These are phyloP conservation scores for Labroides dimidiatus DNA, from an alignment of 2,797 vertebrate species.

Conservation along the genomic window DNA sequence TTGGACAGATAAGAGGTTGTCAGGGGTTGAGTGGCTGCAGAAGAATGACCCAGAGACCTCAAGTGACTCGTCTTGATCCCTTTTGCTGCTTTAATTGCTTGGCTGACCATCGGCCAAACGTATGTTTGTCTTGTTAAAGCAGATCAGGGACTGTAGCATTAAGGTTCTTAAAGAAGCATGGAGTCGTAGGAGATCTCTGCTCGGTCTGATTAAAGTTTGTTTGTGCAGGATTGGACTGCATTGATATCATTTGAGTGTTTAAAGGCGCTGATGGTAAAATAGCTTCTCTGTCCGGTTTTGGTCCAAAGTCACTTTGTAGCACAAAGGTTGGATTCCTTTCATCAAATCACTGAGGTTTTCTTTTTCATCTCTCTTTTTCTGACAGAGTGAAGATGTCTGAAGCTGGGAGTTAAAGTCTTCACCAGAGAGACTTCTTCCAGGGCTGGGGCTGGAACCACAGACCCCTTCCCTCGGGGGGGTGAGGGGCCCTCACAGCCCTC, in stretches of 20 bases:
- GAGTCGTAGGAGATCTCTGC: neutral
- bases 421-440: slow-evolving; percentile 55
- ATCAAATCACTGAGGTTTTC: neutral
- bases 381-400: slow-evolving; percentile 78
- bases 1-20: slow-evolving; percentile 46
- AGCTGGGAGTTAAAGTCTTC: slow-evolving; percentile 72
- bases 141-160: neutral
- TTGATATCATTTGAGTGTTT: neutral
- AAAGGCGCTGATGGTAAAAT: slow-evolving; percentile 1
- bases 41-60: slow-evolving; percentile 5
- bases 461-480: slow-evolving; percentile 66
- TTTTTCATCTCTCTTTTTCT: slow-evolving; percentile 18
- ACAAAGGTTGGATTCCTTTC: neutral
- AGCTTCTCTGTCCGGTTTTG: too few species aligned
- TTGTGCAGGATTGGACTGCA: slow-evolving; percentile 3
- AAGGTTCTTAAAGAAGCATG: neutral
- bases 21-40: slow-evolving; percentile 17
- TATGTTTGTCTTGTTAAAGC: neutral
- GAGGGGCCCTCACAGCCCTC: slow-evolving; percentile 66
- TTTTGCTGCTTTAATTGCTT: slow-evolving; percentile 7
- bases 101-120: neutral
- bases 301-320: neutral
- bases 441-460: slow-evolving; percentile 74
- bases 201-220: slow-evolving; percentile 5
- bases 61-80: slow-evolving; percentile 3